Percentiles rank a stretch among this genome's conserved stretches.
These are phyloP conservation scores for Melanitta fusca DNA, from an alignment of 2,797 vertebrate species.

Conservation along the genomic window DNA sequence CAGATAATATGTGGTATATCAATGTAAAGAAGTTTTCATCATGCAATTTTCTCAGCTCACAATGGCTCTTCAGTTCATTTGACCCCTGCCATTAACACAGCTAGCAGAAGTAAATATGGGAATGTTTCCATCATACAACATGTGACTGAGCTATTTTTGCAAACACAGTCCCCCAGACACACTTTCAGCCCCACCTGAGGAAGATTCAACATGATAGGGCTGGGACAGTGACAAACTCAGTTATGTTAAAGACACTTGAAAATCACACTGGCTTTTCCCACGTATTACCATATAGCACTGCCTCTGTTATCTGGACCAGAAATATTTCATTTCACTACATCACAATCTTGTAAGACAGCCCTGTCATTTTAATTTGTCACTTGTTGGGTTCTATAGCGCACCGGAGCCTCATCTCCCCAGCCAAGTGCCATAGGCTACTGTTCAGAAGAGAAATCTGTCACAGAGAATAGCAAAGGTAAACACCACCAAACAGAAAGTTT, in stretches of 20 bases:
- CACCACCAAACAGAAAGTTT: constrained; percentile 70
- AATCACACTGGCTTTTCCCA: constrained; percentile 65
- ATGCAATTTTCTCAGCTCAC: background rate
- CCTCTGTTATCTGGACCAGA: constrained; percentile 77
- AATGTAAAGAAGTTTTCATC: background rate
- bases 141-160: constrained; percentile 40
- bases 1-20: background rate
- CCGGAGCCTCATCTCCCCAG: constrained; percentile 74
- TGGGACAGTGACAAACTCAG: constrained; percentile 68
- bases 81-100: background rate
- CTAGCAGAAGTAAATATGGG: constrained; percentile 15
- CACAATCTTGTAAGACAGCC: constrained; percentile 81
- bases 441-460: constrained; percentile 68
- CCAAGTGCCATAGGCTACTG: constrained; percentile 80
- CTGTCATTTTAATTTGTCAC: constrained; percentile 88
- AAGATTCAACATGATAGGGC: background rate
- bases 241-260: constrained; percentile 66
- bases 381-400: constrained; percentile 69
- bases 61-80: constrained; percentile 23
- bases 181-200: constrained; percentile 22
- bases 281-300: constrained; percentile 67
- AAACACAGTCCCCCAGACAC: background rate
- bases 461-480: constrained; percentile 71
- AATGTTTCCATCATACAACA: background rate
- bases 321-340: constrained; percentile 80